phyloP scores from a whole-genome alignment of 2,797 vertebrate species.

The Arvicola amphibius region DNA sequence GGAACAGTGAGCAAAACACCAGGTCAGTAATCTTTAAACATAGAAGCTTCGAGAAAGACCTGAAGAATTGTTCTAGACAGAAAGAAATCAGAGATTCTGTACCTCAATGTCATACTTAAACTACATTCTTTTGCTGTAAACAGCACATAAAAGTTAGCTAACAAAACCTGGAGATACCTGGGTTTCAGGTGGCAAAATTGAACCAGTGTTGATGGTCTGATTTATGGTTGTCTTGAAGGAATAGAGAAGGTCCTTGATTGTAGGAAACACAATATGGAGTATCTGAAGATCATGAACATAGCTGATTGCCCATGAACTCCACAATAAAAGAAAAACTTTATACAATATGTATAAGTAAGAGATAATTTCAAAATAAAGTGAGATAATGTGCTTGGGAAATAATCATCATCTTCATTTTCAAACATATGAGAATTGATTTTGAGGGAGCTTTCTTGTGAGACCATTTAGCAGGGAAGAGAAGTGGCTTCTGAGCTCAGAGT shows the following conservation, averaged over 20 bases:
- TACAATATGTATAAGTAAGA: background rate
- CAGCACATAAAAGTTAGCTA: background rate
- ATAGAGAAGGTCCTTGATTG: background rate
- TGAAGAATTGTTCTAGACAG: background rate
- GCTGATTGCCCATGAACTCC: background rate
- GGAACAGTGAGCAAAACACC: background rate
- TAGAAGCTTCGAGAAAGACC: background rate
- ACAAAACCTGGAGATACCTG: background rate
- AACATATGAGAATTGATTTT: background rate
- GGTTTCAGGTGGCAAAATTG: background rate
- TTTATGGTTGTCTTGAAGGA: background rate
- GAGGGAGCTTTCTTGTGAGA: background rate
- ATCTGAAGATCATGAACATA: background rate
- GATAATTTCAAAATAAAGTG: slow-evolving; percentile 37
- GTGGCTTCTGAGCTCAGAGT: background rate
- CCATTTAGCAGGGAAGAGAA: accelerated
- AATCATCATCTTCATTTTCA: background rate
- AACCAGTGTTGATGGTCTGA: background rate
- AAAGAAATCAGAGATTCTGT: background rate
- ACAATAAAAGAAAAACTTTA: background rate
- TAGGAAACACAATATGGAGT: background rate
- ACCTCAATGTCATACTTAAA: background rate
- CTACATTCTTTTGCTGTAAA: background rate
- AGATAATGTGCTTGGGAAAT: background rate
- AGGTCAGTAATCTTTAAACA: background rate